Conservation (phyloP, 92 coral and sea anemone genomes). For the Palythoa heliodiscus region DNA sequence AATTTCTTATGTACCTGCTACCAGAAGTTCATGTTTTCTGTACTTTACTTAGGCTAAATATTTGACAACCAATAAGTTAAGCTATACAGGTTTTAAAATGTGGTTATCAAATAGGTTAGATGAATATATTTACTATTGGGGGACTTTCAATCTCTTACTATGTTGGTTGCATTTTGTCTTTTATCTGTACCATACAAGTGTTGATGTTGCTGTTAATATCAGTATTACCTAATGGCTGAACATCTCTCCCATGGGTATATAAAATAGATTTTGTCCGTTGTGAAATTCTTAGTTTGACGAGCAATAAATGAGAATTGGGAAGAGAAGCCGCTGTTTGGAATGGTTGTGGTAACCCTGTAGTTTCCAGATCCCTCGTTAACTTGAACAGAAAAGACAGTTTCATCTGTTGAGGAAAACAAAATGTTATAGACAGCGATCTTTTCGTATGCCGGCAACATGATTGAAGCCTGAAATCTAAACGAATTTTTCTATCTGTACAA, state of each 20-base stretch:
- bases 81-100: too few species aligned
- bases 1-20: too few species aligned
- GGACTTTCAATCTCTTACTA: too few species aligned
- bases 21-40: too few species aligned
- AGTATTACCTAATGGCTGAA: constrained; percentile 5
- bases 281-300: constrained; percentile 21
- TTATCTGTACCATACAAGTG: too few species aligned
- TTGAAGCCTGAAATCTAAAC: not conserved
- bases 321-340: constrained; percentile 17
- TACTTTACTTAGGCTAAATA: too few species aligned
- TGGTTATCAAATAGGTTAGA: too few species aligned
- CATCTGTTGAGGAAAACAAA: constrained; percentile 13
- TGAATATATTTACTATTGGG: too few species aligned
- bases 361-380: constrained; percentile 4
- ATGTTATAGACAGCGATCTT: too few species aligned
- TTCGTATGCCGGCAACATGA: not conserved
- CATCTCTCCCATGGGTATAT: constrained; percentile 5
- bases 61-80: too few species aligned
- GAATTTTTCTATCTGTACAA: not conserved
- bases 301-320: constrained; percentile 19
- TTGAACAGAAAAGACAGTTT: constrained; percentile 21
- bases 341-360: constrained; percentile 27
- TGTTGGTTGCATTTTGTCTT: too few species aligned
- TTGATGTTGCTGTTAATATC: not conserved
- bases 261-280: constrained; percentile 25